These are phyloP conservation scores for Menidia menidia DNA, from an alignment of 2,797 vertebrate genomes.

Conservation along the genomic window DNA sequence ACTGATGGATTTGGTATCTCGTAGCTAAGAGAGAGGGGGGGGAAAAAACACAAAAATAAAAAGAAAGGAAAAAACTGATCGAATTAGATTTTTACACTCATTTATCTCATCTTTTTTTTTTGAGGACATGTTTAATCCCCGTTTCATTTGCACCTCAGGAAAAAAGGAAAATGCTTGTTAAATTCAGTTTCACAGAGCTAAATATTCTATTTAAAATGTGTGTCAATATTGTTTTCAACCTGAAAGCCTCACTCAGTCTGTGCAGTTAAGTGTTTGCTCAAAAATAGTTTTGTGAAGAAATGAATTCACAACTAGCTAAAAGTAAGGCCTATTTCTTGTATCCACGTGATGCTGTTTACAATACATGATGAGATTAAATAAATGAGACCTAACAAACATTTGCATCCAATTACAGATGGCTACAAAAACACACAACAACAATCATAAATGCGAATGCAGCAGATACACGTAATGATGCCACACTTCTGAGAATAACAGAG, in stretches of 20 bases:
- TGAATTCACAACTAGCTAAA: constrained; percentile 1
- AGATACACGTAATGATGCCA: constrained; percentile 5
- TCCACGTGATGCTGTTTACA: background rate
- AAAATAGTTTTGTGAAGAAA: background rate
- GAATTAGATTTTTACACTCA: background rate
- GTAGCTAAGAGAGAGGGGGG: constrained; percentile 81
- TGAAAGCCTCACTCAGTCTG: background rate
- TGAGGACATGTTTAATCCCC: background rate
- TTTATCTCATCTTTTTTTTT: background rate
- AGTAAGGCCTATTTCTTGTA: background rate
- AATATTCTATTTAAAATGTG: background rate
- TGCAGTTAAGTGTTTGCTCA: background rate
- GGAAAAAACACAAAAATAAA: background rate
- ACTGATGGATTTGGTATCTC: constrained; percentile 94
- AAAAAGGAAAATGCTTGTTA: background rate
- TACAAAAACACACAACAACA: constrained; percentile 8
- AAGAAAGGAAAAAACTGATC: background rate
- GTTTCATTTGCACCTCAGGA: background rate
- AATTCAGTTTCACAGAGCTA: background rate
- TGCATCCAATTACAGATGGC: constrained; percentile 14
- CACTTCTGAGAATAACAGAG: constrained; percentile 24
- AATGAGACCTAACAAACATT: background rate
- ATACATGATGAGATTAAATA: background rate
- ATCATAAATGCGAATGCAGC: background rate
- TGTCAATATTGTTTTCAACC: background rate